phyloP scores from a whole-genome alignment of 2,888 invertebrate species.

The Horisme vitalbata region DNA sequence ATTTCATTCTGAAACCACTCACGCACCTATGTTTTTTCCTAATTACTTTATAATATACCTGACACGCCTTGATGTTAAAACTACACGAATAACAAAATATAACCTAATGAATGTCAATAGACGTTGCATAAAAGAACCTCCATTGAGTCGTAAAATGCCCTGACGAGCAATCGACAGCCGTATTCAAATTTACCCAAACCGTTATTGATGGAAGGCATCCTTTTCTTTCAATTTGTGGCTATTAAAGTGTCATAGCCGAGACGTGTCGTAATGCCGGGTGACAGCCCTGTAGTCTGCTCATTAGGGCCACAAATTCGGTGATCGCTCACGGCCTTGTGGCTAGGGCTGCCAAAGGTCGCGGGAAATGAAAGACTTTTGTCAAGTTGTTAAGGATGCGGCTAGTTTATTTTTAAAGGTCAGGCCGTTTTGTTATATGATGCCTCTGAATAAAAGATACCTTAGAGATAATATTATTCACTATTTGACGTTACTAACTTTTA shows the following conservation, averaged over 20 bases:
- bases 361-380: slow-evolving; percentile 13
- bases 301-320: slow-evolving; percentile 42
- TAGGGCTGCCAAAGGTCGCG: slow-evolving; percentile 16
- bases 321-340: slow-evolving; percentile 34
- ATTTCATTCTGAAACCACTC: background rate
- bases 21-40: background rate
- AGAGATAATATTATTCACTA: too few species aligned
- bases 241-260: slow-evolving; percentile 32
- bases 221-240: slow-evolving; percentile 28
- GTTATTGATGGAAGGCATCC: slow-evolving; percentile 32
- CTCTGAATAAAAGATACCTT: too few species aligned
- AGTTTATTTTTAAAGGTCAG: too few species aligned
- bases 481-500: too few species aligned
- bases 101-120: background rate
- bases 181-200: slow-evolving; percentile 25
- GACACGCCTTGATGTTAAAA: too few species aligned
- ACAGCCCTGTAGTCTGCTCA: slow-evolving; percentile 35
- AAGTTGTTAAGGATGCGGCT: slow-evolving; percentile 3
- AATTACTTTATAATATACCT: too few species aligned
- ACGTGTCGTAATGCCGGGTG: slow-evolving; percentile 25
- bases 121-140: slow-evolving; percentile 6
- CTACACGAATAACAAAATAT: too few species aligned
- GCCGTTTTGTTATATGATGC: too few species aligned
- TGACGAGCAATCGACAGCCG: slow-evolving; percentile 22
- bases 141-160: slow-evolving; percentile 1